Conservation (phyloP, 2,113 vertebrate genomes). For the Okapia johnstoni region DNA sequence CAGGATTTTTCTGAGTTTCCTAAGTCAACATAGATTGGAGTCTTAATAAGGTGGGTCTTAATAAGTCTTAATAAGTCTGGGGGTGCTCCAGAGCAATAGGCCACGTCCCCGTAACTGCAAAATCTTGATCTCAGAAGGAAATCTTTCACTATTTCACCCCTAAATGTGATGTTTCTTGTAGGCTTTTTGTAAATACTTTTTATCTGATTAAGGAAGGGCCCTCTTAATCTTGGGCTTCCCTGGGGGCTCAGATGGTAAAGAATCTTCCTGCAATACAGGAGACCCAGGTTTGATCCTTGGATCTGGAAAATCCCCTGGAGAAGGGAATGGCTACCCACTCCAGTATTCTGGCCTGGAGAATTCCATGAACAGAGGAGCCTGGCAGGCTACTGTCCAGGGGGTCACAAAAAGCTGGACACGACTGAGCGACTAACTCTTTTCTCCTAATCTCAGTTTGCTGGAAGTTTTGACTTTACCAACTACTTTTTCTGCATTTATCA, state of each 20-base stretch:
- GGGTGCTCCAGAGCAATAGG: not conserved
- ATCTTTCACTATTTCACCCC: not conserved
- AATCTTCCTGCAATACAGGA: not conserved
- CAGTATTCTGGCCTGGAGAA: not conserved
- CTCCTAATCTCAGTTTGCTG: not conserved
- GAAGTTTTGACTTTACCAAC: not conserved
- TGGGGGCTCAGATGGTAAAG: not conserved
- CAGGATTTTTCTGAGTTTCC: not conserved
- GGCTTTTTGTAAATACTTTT: not conserved
- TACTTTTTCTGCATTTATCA: not conserved
- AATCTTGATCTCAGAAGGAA: not conserved
- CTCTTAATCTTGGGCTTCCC: not conserved
- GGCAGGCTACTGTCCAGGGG: not conserved
- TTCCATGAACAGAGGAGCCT: not conserved
- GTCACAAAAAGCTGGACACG: not conserved
- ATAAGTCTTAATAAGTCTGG: too few relatives aligned
- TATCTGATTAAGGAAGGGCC: not conserved
- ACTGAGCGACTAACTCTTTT: not conserved
- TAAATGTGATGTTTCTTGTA: not conserved
- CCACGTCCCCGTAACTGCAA: not conserved
- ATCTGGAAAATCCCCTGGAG: not conserved
- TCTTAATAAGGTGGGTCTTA: not conserved
- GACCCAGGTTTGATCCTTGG: not conserved
- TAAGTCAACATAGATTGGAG: not conserved
- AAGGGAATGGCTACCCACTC: not conserved